Base-by-base conservation (phyloP, 2,797 vertebrate genomes). In the Anguilla obscura region DNA sequence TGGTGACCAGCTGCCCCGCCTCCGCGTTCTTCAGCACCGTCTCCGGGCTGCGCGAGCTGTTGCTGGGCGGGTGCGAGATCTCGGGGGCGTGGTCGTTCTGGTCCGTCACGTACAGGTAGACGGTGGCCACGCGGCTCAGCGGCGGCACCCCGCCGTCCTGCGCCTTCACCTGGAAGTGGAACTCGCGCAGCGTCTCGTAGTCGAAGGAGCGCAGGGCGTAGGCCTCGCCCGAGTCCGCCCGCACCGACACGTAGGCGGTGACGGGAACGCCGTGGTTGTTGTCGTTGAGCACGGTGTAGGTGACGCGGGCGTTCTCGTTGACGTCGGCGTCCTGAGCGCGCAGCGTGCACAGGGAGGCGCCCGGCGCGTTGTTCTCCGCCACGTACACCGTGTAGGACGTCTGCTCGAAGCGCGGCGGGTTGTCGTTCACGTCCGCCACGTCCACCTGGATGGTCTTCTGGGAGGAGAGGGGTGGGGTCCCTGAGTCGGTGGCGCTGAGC, bases 361-460 rank as follows among this genome's bases (percentile, higher is more conserved):
- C 98, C 0, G 97, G 96, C 85, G 94, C 95, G 83, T 99, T 99
- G 95, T 99, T 99, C 94, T 99, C 99, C 52, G 94, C 93, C 89
- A 99, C 95, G 52, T 99, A 99, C 87, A 99, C 95, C 0, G 97
- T 97, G 89, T 99, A 99, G 0, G 96, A 96, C 2, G 96, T 96
- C 93, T 98, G 95, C 89, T 97, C 96, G 2, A 99, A 99, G n/a
- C 91, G 95, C 0, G 98, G 98, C 0, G 98, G 97, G 92, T 99
- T 99, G 95, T 99, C 98, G 54, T 99, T 99, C 86, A 99, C 95
- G 87, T 99, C 99, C 0, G 98, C 98, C 91, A 99, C 96, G 18
- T 98, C 97, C 93, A 99, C 96, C 85, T 95, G 95, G 92, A 99
- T 97, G 86, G 97, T 98, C 93, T 97, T 97, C 93, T 97, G 96